A percentile compares a stretch with the other conserved stretches of the same genome.
Evolutionary conservation across 2,113 vertebrate species (phyloP).

Genomic region (Sakesphorus luctuosus): DNA sequence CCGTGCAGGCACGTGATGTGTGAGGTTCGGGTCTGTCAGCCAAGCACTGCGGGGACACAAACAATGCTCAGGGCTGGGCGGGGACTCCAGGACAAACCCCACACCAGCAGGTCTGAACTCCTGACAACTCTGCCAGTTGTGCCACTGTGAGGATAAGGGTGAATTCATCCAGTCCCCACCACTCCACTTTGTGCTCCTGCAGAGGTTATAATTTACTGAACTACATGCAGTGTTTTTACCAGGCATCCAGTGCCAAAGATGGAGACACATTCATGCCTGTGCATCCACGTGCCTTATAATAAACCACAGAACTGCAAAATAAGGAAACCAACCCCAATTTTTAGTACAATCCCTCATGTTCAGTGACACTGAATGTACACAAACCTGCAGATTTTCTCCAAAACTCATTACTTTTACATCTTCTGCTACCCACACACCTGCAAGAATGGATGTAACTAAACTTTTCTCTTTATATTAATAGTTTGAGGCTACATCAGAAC

Average conservation of each 20-base stretch:
- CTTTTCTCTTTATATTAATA: neutral
- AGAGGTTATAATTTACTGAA: neutral
- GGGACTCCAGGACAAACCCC: neutral
- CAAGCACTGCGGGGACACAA: neutral
- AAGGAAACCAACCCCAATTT: neutral
- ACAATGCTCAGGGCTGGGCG: neutral
- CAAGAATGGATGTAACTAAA: neutral
- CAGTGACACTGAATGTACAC: neutral
- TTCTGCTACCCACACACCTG: neutral
- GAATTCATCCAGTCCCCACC: neutral
- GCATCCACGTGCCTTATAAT: neutral
- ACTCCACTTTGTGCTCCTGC: neutral
- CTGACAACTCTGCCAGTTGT: neutral
- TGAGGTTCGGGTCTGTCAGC: neutral
- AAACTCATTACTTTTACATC: neutral
- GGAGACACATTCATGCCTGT: neutral
- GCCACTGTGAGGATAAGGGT: neutral
- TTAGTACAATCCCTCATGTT: neutral
- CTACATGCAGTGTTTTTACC: neutral
- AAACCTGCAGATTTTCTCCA: neutral
- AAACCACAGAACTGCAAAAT: neutral
- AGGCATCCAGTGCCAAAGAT: fast-evolving
- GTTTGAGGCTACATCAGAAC: neutral
- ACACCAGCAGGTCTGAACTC: neutral
- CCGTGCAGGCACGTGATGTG: neutral